Base-by-base conservation (phyloP, 2,888 invertebrate genomes). In the Mechanitis mazaeus region DNA sequence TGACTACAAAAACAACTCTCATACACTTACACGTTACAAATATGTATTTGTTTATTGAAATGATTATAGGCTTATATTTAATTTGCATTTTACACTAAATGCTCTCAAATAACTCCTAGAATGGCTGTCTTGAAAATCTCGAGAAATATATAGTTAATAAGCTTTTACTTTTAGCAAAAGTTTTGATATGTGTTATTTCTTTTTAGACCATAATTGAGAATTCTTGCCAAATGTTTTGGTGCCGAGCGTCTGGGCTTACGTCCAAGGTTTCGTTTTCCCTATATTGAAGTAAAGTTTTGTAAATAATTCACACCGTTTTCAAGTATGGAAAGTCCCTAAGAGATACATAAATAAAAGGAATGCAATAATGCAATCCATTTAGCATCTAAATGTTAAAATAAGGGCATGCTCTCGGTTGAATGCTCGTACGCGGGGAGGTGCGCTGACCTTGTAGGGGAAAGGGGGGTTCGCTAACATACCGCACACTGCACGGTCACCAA, bases 381-480 rank as follows among this genome's bases (percentile, higher is more conserved):
- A 50, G 50, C 28, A 50, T 50, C 50, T 50, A 5, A 11, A 50
- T 9, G 50, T 47, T 47, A n/a, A 28, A 31, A 28, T 50, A 31
- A 50, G 50, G 50, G 50, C 31, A 7, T n/a, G 50, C 28, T 56
- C 53, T 56, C 58, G 58, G 56, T 58, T 60, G 59, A 59, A 33
- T 60, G 55, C 42, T 45, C 31, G 58, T 54, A 35, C 31, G 60
- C 54, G 65, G 64, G 65, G 64, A 57, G 64, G 64, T 61, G 66
- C 67, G 79, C 81, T 87, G 87, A 87, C 89, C 89, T 89, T 89
- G 87, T 73, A 75, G 73, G 81, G 83, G 78, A 75, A 68, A 68
- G 70, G 69, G 79, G 77, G 80, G 76, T 68, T 68, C 71, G 72
- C 69, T 65, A 68, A 68, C 63, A 66, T 67, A 64, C 74, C 71